These are phyloP conservation scores for Falco biarmicus DNA, from an alignment of 2,797 vertebrate genomes.

Conservation along the genomic window DNA sequence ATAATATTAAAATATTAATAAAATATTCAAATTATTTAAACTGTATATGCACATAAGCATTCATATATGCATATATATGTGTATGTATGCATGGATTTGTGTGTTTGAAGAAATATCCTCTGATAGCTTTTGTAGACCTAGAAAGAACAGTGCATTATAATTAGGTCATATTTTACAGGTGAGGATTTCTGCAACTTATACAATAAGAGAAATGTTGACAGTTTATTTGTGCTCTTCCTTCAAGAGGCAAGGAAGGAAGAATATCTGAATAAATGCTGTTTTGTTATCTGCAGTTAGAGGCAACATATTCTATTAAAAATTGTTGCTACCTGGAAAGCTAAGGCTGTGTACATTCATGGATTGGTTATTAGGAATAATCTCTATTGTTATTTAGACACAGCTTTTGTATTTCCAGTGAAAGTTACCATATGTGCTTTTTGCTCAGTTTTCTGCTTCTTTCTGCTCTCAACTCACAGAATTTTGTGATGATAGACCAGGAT, in stretches of 20 bases:
- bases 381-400: neutral
- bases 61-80: neutral
- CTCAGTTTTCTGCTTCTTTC: neutral
- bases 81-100: rapidly evolving
- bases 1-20: neutral
- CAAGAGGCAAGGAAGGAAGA: neutral
- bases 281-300: neutral
- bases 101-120: neutral
- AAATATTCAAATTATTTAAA: neutral
- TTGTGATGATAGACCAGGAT: neutral
- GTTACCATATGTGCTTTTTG: neutral
- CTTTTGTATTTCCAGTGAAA: neutral
- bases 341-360: neutral
- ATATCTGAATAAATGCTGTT: neutral
- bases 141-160: neutral
- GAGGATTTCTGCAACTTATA: neutral
- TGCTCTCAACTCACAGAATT: neutral
- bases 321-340: neutral
- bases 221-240: neutral
- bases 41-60: neutral
- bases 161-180: neutral
- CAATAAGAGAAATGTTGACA: neutral
- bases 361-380: neutral
- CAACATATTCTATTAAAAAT: neutral
- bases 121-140: neutral